Evolutionary conservation across 2,797 vertebrate genomes (phyloP).

Genomic region (Anableps anableps): DNA sequence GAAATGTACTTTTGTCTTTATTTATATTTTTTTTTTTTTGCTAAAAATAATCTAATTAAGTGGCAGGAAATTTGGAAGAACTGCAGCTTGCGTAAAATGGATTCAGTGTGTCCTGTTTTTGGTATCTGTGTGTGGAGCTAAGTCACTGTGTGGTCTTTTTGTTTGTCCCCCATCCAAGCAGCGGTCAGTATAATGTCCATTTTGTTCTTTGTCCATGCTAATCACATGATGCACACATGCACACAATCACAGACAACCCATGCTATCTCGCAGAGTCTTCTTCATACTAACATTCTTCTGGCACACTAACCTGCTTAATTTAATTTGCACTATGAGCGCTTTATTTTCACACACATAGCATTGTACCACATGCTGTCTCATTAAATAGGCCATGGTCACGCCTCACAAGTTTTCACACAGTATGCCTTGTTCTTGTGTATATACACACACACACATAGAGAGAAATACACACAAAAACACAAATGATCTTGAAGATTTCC

Average conservation of each 20-base stretch:
- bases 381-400: constrained; percentile 66
- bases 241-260: constrained; percentile 14
- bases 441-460: constrained; percentile 8
- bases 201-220: constrained; percentile 41
- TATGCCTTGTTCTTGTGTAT: constrained; percentile 44
- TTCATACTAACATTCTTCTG: constrained; percentile 62
- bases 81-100: neutral
- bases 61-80: neutral
- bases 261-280: constrained; percentile 17
- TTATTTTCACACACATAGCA: constrained; percentile 71
- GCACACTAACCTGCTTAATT: constrained; percentile 68
- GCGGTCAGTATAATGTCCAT: constrained; percentile 36
- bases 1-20: neutral
- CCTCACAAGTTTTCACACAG: constrained; percentile 58
- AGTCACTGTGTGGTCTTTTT: neutral
- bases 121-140: constrained; percentile 3
- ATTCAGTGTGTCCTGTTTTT: neutral
- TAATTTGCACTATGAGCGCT: constrained; percentile 65
- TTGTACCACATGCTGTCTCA: constrained; percentile 70
- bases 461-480: neutral
- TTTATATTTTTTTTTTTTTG: neutral
- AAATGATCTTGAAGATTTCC: constrained; percentile 54
- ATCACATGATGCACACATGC: constrained; percentile 39
- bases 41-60: neutral
- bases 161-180: constrained; percentile 30